Evolutionary conservation across 1,140 invertebrate genomes (phyloP).

Genomic region (Platyscapa corneri): DNA sequence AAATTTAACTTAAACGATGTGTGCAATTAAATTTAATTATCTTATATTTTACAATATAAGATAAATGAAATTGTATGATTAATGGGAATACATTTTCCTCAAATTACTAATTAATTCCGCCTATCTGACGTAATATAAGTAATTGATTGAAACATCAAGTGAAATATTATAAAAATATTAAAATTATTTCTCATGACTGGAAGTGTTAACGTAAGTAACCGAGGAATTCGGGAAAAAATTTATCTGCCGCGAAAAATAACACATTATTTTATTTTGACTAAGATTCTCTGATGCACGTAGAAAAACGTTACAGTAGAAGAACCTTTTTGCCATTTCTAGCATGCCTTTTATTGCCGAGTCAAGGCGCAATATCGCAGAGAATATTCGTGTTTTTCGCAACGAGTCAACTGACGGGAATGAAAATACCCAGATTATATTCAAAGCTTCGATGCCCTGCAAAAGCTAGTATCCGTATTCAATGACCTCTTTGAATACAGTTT

Average conservation of each 20-base stretch:
- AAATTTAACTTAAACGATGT: no score
- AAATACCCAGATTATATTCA: slow-evolving; percentile 27
- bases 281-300: not conserved
- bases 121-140: not conserved
- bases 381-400: not conserved
- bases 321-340: not conserved
- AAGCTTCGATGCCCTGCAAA: not conserved
- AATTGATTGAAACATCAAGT: no score
- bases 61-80: no score
- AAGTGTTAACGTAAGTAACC: no score
- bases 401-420: slow-evolving; percentile 7
- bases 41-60: no score
- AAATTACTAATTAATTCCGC: not conserved
- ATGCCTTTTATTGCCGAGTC: not conserved
- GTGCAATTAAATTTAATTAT: no score
- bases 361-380: not conserved
- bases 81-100: not conserved
- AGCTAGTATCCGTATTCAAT: slow-evolving; percentile 11
- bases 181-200: not conserved
- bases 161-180: not conserved
- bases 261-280: no score
- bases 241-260: no score
- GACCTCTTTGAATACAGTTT: not conserved
- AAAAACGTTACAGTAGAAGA: not conserved
- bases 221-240: no score